phyloP scores from a whole-genome alignment of 30 jellyfish, hydroid and myxozoan species.

The Catostylus mosaicus region DNA sequence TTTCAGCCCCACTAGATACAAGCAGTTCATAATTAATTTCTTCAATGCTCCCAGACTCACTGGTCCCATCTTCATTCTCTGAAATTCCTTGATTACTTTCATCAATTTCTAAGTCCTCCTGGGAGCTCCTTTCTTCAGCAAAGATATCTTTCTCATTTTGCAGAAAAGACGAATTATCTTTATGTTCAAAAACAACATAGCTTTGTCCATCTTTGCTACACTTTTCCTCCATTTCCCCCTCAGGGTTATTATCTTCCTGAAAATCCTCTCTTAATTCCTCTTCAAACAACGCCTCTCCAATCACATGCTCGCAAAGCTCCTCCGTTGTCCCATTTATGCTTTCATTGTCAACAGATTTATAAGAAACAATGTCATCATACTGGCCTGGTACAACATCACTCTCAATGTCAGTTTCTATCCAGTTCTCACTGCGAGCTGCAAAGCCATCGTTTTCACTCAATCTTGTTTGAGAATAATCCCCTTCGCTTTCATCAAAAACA shows the following conservation, averaged over 20 bases:
- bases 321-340: not conserved
- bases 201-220: not conserved
- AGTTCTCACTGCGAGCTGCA: not conserved
- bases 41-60: conserved; percentile 26
- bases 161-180: not conserved
- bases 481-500: not conserved
- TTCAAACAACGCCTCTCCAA: not conserved
- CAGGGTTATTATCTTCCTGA: not conserved
- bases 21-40: conserved; percentile 26
- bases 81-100: not conserved
- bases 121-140: not conserved
- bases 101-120: not conserved
- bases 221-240: not conserved
- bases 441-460: not conserved
- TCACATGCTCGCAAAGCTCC: not conserved
- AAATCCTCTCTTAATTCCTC: not conserved
- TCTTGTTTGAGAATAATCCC: not conserved
- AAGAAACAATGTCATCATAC: not conserved
- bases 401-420: not conserved
- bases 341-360: too few species aligned
- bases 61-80: not conserved
- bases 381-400: not conserved
- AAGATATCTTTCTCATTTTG: not conserved
- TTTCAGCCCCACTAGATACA: conserved; percentile 24
- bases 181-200: not conserved